Evolutionary conservation across 2,113 vertebrate genomes (phyloP).

Genomic region (Peromyscus polionotus): DNA sequence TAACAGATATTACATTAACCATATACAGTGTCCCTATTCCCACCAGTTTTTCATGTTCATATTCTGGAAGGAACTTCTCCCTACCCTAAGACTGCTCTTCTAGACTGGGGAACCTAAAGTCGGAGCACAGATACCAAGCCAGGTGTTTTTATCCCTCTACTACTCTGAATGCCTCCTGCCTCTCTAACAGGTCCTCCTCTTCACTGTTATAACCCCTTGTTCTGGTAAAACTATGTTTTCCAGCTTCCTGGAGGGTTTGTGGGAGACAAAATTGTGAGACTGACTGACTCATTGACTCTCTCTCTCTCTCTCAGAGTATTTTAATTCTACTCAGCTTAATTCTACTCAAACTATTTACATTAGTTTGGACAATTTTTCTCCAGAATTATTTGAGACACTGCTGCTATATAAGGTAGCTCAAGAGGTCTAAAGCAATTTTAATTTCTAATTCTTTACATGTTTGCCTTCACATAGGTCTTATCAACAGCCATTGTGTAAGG

Average conservation of each 20-base stretch:
- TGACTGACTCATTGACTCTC: background rate
- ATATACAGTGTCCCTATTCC: background rate
- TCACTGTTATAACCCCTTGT: background rate
- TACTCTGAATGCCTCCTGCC: background rate
- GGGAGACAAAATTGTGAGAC: background rate
- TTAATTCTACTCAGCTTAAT: constrained; percentile 7
- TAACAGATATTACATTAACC: background rate
- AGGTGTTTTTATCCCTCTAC: background rate
- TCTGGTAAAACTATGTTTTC: background rate
- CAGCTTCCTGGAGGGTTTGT: background rate
- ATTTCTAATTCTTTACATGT: background rate
- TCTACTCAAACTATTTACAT: background rate
- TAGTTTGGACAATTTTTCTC: background rate
- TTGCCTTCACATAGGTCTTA: background rate
- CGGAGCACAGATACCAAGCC: background rate
- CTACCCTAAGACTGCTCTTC: background rate
- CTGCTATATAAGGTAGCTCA: background rate
- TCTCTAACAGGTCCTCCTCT: background rate
- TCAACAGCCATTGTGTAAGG: background rate
- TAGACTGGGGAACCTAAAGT: background rate
- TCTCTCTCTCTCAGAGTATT: background rate
- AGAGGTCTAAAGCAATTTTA: background rate
- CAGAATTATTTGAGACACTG: background rate
- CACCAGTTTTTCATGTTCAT: background rate
- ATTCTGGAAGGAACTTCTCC: background rate